A percentile compares a stretch with the other conserved stretches of the same genome.
Evolutionary conservation across 1,140 invertebrate genomes (phyloP).

Genomic region (Adelges cooleyi): DNA sequence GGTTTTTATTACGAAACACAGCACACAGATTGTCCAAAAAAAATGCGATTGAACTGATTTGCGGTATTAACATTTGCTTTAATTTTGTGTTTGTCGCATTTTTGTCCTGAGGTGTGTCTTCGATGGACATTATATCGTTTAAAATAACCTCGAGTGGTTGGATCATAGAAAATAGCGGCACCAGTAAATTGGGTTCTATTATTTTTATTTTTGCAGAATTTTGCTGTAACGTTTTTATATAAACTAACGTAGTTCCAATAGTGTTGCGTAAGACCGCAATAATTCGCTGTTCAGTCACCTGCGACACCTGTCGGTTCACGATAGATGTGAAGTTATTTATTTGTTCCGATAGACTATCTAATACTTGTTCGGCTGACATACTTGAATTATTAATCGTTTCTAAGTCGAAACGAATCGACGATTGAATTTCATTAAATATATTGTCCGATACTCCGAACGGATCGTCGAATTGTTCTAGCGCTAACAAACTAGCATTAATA

Average conservation of each 20-base stretch:
- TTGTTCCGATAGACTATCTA: neutral
- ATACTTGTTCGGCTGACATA: neutral
- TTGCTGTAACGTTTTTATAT: neutral
- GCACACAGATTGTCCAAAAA: neutral
- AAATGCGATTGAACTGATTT: slow-evolving; percentile 10
- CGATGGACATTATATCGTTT: neutral
- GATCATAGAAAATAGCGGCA: neutral
- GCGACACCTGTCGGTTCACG: neutral
- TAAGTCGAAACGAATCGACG: neutral
- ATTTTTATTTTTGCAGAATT: neutral
- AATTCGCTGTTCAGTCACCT: slow-evolving; percentile 1
- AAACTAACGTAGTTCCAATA: neutral
- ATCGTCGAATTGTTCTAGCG: slow-evolving; percentile 4
- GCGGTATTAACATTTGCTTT: slow-evolving; percentile 2
- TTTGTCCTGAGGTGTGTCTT: neutral
- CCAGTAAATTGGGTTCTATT: neutral
- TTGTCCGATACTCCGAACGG: slow-evolving; percentile 10
- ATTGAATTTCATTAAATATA: slow-evolving; percentile 11
- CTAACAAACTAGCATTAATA: slow-evolving; percentile 7
- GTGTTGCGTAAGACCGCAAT: neutral
- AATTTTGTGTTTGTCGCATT: neutral
- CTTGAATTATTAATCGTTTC: neutral
- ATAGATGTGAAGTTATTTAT: neutral
- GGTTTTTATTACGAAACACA: neutral
- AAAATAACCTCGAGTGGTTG: slow-evolving; percentile 9